A percentile compares a stretch with the other conserved stretches of the same genome.
phyloP scores from a whole-genome alignment of 2,113 vertebrate genomes.

The human region DNA sequence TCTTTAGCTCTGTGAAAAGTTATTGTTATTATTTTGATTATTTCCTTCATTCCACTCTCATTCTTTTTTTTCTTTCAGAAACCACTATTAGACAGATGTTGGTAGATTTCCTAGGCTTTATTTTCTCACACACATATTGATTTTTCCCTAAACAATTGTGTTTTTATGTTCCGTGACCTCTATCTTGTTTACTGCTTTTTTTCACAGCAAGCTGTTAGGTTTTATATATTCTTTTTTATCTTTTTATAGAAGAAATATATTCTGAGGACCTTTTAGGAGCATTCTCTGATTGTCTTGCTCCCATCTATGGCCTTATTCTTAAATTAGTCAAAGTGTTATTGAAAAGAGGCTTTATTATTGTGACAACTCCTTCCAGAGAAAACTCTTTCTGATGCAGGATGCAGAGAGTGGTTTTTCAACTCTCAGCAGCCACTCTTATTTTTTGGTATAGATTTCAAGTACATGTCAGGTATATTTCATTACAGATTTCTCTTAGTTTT shows the following conservation, averaged over 20 bases:
- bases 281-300: not conserved
- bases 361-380: not conserved
- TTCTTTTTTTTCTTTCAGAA: not conserved
- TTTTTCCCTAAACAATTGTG: not conserved
- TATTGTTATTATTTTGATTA: not conserved
- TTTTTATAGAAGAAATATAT: not conserved
- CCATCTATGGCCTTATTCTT: not conserved
- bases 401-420: not conserved
- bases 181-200: not conserved
- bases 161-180: not conserved
- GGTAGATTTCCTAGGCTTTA: not conserved
- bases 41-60: not conserved
- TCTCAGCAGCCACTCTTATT: not conserved
- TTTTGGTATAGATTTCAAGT: not conserved
- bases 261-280: not conserved
- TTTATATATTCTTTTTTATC: not conserved
- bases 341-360: not conserved
- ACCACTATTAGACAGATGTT: not conserved
- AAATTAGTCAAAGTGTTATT: not conserved
- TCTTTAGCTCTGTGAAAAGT: not conserved
- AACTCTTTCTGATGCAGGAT: not conserved
- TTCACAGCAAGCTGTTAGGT: not conserved
- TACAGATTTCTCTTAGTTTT: not conserved
- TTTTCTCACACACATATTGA: not conserved
- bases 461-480: not conserved